Base-by-base conservation (phyloP, 2,888 invertebrate genomes). In the Schrankia costaestrigalis region DNA sequence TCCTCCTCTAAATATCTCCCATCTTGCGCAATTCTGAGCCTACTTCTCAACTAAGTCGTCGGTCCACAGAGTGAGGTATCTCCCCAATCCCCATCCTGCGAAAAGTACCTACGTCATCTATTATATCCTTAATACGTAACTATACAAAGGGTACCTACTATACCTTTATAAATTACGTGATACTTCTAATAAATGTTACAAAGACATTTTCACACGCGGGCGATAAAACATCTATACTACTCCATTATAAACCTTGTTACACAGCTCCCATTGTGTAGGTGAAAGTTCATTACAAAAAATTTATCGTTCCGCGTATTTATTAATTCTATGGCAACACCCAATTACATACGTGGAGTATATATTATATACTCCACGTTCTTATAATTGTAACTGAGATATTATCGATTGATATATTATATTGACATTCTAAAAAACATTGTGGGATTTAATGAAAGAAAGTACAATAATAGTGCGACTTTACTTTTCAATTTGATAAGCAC, bases 231-330 rank as follows among this genome's bases (percentile, higher is more conserved):
- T 56, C 62, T 37, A 67, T 65, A 51, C 46, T 43, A 35, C 51
- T 14, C 47, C 14, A 31, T 45, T 51, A 52, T 37, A 37, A 34
- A 54, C 63, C 63, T 71, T 67, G 76, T 73, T 67, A 61, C 62
- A 59, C 48, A 39, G 45, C 40, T 49, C 55, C 67, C 57, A 81
- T 80, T 75, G 72, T 75, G 51, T 50, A 54, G 77, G 85, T 82
- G 84, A 86, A 86, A 86, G 86, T 84, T 81, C 76, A 73, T 43
- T 52, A 47, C 42, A 56, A 54, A 56, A 56, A 56, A 44, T 56
- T 50, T 45, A 51, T 56, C 35, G 49, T 55, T 55, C 53, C 49
- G 50, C 39, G 45, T 53, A 47, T 48, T 42, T 48, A 45, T 51
- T 40, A 46, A 50, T 46, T 32, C 26, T 11, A 19, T 31, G 35